Evolutionary conservation across 1,140 invertebrate species (phyloP).

Genomic region (Antheraea pernyi): DNA sequence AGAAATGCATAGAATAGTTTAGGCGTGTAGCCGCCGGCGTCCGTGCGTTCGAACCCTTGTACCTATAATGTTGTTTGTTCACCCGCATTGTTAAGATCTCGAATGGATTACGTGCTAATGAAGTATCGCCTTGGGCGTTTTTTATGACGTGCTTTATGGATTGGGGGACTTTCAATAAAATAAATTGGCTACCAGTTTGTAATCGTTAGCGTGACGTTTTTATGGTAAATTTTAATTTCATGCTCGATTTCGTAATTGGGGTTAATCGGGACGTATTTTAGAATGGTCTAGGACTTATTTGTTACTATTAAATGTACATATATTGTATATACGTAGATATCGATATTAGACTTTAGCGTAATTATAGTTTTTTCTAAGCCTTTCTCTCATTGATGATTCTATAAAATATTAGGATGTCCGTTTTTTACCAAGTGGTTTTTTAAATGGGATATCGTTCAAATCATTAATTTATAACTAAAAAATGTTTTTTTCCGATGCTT

Average conservation of each 20-base stretch:
- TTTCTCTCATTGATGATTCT: no score
- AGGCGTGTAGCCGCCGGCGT: slow-evolving; percentile 19
- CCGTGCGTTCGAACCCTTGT: background rate
- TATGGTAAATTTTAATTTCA: background rate
- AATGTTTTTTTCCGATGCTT: no score
- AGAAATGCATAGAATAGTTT: slow-evolving; percentile 37
- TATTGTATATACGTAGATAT: no score
- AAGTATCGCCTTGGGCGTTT: background rate
- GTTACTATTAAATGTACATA: no score
- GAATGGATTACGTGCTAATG: background rate
- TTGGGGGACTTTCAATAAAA: slow-evolving; percentile 1
- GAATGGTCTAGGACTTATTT: no score
- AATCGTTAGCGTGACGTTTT: background rate
- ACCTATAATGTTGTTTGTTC: background rate
- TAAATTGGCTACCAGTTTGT: slow-evolving; percentile 1
- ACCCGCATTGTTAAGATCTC: background rate
- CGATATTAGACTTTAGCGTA: no score
- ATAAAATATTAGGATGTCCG: no score
- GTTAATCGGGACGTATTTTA: no score
- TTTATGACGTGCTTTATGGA: background rate
- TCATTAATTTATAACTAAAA: no score
- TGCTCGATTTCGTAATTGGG: background rate
- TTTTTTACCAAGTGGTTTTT: no score
- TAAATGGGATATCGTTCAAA: no score
- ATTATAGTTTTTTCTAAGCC: no score